Percentiles rank a stretch among this genome's conserved stretches.
These are phyloP conservation scores for Microtus californicus DNA, from an alignment of 2,797 vertebrate species.

Conservation along the genomic window DNA sequence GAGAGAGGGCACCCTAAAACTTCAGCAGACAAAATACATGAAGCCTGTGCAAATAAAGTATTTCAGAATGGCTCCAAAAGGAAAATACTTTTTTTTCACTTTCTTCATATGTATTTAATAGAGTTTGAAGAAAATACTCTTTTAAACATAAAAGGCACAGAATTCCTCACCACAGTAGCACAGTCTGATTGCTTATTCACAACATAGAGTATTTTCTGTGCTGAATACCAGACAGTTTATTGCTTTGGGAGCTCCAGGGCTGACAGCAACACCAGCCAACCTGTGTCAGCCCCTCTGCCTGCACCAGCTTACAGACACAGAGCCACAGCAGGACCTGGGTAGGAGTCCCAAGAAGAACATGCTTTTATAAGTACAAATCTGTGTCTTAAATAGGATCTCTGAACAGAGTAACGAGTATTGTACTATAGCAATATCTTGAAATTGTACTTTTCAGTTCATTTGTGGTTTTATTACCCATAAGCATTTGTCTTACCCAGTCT, in stretches of 20 bases:
- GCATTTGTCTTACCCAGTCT: background rate
- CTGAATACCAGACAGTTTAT: background rate
- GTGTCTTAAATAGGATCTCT: background rate
- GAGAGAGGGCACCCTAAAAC: background rate
- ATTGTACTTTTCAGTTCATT: constrained; percentile 39
- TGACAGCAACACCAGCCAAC: background rate
- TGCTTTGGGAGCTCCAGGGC: background rate
- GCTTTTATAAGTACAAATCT: background rate
- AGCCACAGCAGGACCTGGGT: background rate
- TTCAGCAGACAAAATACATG: background rate
- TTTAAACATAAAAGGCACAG: background rate
- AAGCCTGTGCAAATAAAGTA: background rate
- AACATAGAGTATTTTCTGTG: background rate
- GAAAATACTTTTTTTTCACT: background rate
- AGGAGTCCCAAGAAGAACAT: background rate
- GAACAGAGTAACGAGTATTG: background rate
- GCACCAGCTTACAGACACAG: background rate
- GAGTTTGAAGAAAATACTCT: background rate
- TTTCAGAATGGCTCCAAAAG: constrained; percentile 18
- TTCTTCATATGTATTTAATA: too few species aligned
- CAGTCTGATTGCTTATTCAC: background rate
- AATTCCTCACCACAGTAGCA: background rate
- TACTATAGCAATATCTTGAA: background rate
- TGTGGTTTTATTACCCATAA: background rate
- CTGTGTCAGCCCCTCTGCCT: background rate